Base-by-base conservation (phyloP, 30 jellyfish, hydroid and myxozoan genomes). In the Sanderia malayensis region DNA sequence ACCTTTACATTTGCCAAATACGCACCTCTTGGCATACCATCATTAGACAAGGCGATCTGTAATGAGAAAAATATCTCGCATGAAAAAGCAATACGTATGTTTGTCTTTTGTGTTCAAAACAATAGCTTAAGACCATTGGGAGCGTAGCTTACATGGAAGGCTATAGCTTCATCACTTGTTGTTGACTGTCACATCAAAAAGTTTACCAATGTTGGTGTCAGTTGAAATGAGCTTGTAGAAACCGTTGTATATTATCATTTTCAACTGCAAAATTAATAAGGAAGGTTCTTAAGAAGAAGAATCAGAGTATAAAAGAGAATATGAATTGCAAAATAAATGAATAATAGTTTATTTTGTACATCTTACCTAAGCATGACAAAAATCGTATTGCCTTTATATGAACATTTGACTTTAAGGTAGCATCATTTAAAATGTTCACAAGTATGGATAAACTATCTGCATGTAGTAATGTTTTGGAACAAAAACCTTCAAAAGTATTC, bases 191-290 rank as follows among this genome's bases (percentile, higher is more conserved):
- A 73, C 1, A 68, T 70, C 21, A 89, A 47, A 37, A 89, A 81
- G 70, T 46, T 76, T 17, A 63, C 62, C 57, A 89, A 68, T 0
- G 94, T 73, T 33, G 95, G 52, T 3, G 85, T 80, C 47, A 89
- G 34, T 31, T 89, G 81, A 66, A 81, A 89, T 18, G 89, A 81
- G 44, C 68, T 76, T 89, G 97, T 10, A 89, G 88, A 57, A 76
- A 64, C 44, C 57, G 67, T 70, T 86, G 76, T 31, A 86, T 81
- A 60, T 82, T 92, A 3, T 4, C 34, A 57, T 79, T 76, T 64
- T 69, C 67, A 10, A 88, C 92, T 79, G 30, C 46, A 67, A 52
- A 46, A 71, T 8, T 13, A 72, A n/a, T n/a, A n/a, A n/a, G n/a
- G n/a, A n/a, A n/a, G n/a, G n/a, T n/a, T n/a, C n/a, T n/a, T n/a